A percentile compares a stretch with the other conserved stretches of the same genome.
Evolutionary conservation across 2,113 vertebrate genomes (phyloP).

Genomic region (Aythya baeri): DNA sequence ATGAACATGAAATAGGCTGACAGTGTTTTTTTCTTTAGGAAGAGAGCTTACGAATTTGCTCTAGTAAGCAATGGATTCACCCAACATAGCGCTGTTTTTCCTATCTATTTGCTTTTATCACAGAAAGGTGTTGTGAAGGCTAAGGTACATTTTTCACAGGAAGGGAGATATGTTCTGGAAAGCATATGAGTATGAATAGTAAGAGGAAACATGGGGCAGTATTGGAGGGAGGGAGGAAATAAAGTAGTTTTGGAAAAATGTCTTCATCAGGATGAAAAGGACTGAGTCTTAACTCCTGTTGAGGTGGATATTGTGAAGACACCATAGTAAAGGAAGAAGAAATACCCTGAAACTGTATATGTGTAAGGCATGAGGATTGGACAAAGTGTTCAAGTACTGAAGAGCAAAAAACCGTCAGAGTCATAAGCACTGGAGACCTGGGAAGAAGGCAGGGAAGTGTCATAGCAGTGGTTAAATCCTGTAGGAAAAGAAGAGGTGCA

Average conservation of each 20-base stretch:
- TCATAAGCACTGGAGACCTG: neutral
- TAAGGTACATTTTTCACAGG: neutral
- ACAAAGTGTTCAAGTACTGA: neutral
- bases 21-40: neutral
- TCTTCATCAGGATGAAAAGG: no score
- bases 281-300: neutral
- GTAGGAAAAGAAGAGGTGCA: neutral
- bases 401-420: neutral
- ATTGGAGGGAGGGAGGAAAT: neutral
- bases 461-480: neutral
- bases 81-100: neutral
- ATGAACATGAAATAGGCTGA: neutral
- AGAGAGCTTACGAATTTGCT: neutral
- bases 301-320: neutral
- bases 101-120: neutral
- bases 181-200: neutral
- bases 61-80: neutral
- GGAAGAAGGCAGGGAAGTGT: neutral
- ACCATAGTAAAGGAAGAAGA: neutral
- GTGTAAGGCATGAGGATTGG: neutral
- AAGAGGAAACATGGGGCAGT: neutral
- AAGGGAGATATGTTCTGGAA: neutral
- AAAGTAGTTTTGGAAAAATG: neutral
- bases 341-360: neutral
- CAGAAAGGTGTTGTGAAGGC: neutral